Base-by-base conservation (phyloP, 2,888 invertebrate genomes). In the Lasioglossum malachurum region DNA sequence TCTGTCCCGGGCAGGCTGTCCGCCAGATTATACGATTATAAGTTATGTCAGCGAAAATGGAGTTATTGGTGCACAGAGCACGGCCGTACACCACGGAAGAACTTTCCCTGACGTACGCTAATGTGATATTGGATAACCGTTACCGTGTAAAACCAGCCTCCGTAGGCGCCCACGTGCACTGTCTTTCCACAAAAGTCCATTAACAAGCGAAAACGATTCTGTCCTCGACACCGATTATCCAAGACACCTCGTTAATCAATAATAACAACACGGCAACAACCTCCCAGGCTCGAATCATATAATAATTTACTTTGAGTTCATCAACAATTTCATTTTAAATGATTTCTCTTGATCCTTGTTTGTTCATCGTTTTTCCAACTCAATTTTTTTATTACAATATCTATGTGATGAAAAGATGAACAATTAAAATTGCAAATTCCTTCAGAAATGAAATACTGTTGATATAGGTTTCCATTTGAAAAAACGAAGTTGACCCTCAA, bases 71-170 rank as follows among this genome's bases (percentile, higher is more conserved):
- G 88, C 78, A 60, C 69, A 72, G 69, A 87, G 78, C 69, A 75
- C 75, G 53, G 44, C 74, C 57, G 46, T 75, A 74, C 64, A 77
- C 82, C 86, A 75, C 49, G 85, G 75, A 90, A 84, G 84, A 88
- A 87, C 84, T 87, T 87, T 80, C 78, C 86, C 84, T 84, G 88
- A 90, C 88, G 87, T 85, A 90, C 86, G 80, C 82, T 90, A 91
- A 91, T 91, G 89, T 83, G 88, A 92, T 91, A 92, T 91, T 76
- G 88, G 86, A 88, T 89, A 89, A 89, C 86, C 80, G 87, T 82
- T 89, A 57, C 87, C 69, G 86, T 19, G 53, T 23, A 53, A 23
- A 10, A 10, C 76, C 73, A 49, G 69, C 78, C 71, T 88, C 79
- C 44, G 77, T 88, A 88, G 77, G 80, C 75, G 41, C 57, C 57